phyloP scores from a whole-genome alignment of 2,888 invertebrate species.

The Frankliniella fusca region DNA sequence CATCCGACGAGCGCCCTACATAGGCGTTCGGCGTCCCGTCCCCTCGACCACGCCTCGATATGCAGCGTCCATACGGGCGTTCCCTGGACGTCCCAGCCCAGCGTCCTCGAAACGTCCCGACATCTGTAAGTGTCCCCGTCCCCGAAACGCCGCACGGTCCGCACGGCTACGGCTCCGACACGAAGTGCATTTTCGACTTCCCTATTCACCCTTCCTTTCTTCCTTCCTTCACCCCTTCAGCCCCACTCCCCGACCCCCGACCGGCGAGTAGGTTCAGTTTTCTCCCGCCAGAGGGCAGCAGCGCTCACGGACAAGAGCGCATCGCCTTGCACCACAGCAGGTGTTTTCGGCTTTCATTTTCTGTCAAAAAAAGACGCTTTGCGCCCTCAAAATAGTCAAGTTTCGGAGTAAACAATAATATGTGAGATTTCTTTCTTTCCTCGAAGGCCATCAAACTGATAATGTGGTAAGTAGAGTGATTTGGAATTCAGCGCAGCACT shows the following conservation, averaged over 20 bases:
- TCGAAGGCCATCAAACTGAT: background rate
- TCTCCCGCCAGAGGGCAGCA: background rate
- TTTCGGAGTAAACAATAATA: background rate
- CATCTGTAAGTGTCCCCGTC: too few species aligned
- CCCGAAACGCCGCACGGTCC: too few species aligned
- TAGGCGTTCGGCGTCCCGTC: too few species aligned
- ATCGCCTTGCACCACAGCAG: background rate
- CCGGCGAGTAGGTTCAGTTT: constrained; percentile 6
- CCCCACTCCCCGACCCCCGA: background rate
- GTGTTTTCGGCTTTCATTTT: constrained; percentile 21
- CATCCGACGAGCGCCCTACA: too few species aligned
- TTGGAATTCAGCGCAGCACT: background rate
- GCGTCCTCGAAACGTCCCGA: too few species aligned
- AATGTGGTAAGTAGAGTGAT: background rate
- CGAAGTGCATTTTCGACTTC: background rate
- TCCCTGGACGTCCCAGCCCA: too few species aligned
- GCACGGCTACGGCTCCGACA: background rate
- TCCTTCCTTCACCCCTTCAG: background rate
- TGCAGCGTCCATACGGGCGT: too few species aligned
- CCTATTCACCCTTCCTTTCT: background rate
- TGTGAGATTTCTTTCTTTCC: background rate
- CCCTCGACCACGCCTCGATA: too few species aligned
- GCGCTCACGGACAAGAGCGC: background rate
- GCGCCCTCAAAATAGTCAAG: background rate
- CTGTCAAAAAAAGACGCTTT: background rate